Percentiles rank a stretch among this genome's conserved stretches.
Evolutionary conservation across 2,888 invertebrate species (phyloP).

Genomic region (Caenorhabditis virilis): DNA sequence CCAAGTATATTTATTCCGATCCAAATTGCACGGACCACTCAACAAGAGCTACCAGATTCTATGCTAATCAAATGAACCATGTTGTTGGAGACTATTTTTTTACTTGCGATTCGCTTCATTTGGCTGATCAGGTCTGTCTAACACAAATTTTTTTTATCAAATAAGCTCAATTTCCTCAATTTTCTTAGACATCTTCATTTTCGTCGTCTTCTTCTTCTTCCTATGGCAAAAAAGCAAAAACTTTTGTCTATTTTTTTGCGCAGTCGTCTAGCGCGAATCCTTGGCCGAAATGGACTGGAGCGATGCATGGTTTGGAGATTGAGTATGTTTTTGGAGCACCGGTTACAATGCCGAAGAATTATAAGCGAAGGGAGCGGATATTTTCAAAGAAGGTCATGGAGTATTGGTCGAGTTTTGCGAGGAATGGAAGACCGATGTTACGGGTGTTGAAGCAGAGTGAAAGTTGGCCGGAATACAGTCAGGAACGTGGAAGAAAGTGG

Average conservation of each 20-base stretch:
- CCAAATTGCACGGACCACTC: constrained; percentile 36
- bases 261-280: constrained; percentile 55
- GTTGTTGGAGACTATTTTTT: constrained; percentile 87
- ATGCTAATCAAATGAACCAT: constrained; percentile 59
- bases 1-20: constrained; percentile 55
- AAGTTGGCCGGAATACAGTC: constrained; percentile 62
- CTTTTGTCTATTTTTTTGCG: constrained; percentile 44
- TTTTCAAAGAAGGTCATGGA: constrained; percentile 64
- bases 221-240: too few species aligned
- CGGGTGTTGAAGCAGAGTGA: constrained; percentile 38
- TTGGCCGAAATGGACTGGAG: constrained; percentile 73
- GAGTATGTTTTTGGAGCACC: constrained; percentile 96
- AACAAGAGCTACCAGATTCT: constrained; percentile 37
- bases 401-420: constrained; percentile 64
- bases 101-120: constrained; percentile 67
- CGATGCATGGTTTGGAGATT: constrained; percentile 95
- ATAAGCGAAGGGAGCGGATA: constrained; percentile 40
- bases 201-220: too few species aligned
- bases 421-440: constrained; percentile 52
- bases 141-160: too few species aligned
- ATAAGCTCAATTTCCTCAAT: too few species aligned
- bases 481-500: constrained; percentile 22
- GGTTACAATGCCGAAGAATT: constrained; percentile 43
- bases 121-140: constrained; percentile 48
- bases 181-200: too few species aligned